These are phyloP conservation scores for Tarsius wallacei DNA, from an alignment of 2,797 vertebrate genomes.

Conservation along the genomic window DNA sequence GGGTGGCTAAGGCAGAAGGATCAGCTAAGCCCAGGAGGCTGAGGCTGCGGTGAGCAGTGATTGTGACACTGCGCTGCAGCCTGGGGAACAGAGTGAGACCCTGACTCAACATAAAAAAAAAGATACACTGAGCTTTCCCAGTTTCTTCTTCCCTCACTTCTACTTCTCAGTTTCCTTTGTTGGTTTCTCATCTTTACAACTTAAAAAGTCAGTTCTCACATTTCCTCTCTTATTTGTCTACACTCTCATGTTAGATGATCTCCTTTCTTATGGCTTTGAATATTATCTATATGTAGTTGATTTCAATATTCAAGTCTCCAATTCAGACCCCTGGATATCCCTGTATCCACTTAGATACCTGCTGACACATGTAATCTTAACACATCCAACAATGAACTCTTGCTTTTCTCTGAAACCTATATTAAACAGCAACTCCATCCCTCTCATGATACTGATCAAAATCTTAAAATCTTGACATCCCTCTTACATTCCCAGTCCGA, in stretches of 20 bases:
- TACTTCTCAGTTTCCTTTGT: neutral
- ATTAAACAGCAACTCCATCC: neutral
- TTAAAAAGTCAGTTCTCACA: neutral
- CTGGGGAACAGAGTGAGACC: too few relatives aligned
- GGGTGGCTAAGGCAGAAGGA: too few relatives aligned
- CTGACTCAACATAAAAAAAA: too few relatives aligned
- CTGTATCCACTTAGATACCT: neutral
- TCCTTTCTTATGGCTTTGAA: neutral
- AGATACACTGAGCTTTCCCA: neutral
- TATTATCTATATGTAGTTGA: neutral
- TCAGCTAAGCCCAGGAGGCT: too few relatives aligned
- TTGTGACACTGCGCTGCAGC: too few relatives aligned
- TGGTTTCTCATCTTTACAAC: neutral
- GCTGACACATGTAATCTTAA: neutral
- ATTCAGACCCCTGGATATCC: neutral
- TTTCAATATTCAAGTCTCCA: neutral
- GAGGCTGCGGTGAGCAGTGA: too few relatives aligned
- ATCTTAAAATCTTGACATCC: neutral
- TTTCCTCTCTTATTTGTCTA: neutral
- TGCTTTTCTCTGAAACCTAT: neutral
- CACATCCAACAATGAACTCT: neutral
- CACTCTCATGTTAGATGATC: neutral
- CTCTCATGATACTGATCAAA: slow-evolving; percentile 1
- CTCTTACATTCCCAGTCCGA: neutral
- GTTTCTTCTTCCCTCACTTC: neutral